Evolutionary conservation across 2,113 vertebrate genomes (phyloP).

Genomic region (Nothoprocta perdicaria): DNA sequence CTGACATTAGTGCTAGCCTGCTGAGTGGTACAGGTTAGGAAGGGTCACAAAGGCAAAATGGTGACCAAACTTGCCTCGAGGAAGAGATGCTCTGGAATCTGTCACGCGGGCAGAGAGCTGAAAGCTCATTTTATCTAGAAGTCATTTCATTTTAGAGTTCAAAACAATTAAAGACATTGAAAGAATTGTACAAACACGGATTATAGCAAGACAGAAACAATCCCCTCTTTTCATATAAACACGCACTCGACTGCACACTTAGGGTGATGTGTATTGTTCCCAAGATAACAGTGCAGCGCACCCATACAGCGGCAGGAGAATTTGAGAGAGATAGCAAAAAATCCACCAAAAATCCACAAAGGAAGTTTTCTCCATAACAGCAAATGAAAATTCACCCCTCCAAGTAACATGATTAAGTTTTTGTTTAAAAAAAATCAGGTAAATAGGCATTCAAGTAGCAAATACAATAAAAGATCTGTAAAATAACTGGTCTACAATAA

Average conservation of each 20-base stretch:
- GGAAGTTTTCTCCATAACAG: not conserved
- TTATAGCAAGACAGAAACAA: conserved; percentile 64
- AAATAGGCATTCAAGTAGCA: not conserved
- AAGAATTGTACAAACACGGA: conserved; percentile 68
- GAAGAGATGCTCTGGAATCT: conserved; percentile 93
- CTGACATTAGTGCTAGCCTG: conserved; percentile 92
- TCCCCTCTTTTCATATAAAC: conserved; percentile 52
- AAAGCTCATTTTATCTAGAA: conserved; percentile 76
- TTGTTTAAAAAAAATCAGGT: too few species aligned
- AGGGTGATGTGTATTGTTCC: not conserved
- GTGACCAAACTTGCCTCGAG: conserved; percentile 90
- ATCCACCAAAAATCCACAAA: not conserved
- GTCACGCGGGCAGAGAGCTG: conserved; percentile 88
- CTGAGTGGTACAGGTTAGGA: conserved; percentile 93
- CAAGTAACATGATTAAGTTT: not conserved
- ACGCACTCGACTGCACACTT: conserved; percentile 13
- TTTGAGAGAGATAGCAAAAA: not conserved
- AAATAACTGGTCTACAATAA: not conserved
- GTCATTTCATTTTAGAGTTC: conserved; percentile 66
- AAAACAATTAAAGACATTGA: conserved; percentile 75
- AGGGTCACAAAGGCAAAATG: conserved; percentile 92
- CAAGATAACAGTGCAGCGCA: conserved; percentile 1
- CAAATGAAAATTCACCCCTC: not conserved
- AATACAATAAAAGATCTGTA: not conserved
- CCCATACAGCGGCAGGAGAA: not conserved